A percentile compares a stretch with the other conserved stretches of the same genome.
These are phyloP conservation scores for Brachionus asplanchnoidis DNA, from an alignment of 1,140 invertebrate species.

Conservation along the genomic window DNA sequence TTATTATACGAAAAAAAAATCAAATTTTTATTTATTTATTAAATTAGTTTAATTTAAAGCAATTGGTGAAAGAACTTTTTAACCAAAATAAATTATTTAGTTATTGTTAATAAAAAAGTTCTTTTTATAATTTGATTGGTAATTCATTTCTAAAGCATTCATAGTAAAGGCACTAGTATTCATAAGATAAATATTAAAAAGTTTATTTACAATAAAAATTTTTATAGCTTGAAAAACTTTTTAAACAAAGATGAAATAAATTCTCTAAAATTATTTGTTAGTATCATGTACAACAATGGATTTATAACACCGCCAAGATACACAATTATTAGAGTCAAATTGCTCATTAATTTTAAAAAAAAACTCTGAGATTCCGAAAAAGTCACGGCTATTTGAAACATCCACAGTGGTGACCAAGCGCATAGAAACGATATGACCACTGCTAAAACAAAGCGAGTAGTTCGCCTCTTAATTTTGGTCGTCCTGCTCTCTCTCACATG, in stretches of 20 bases:
- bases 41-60: too few species aligned
- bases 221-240: neutral
- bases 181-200: neutral
- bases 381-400: neutral
- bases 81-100: too few species aligned
- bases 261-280: slow-evolving; percentile 40
- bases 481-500: neutral
- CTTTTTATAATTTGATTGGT: too few species aligned
- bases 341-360: slow-evolving; percentile 31
- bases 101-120: too few species aligned
- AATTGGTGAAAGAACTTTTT: too few species aligned
- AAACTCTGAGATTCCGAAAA: slow-evolving; percentile 19
- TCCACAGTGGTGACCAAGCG: slow-evolving; percentile 31
- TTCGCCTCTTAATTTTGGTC: slow-evolving; percentile 6
- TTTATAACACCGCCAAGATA: slow-evolving; percentile 36
- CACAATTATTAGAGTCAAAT: slow-evolving; percentile 39
- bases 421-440: slow-evolving; percentile 10
- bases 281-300: slow-evolving; percentile 30
- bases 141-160: too few species aligned
- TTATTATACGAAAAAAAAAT: too few species aligned
- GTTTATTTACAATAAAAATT: neutral
- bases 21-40: too few species aligned
- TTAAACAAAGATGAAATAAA: neutral
- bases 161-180: too few species aligned
- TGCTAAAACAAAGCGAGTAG: slow-evolving; percentile 19